Percentiles rank a stretch among this genome's conserved stretches.
These are phyloP conservation scores for Pterocles gutturalis DNA, from an alignment of 2,113 vertebrate genomes.

Conservation along the genomic window DNA sequence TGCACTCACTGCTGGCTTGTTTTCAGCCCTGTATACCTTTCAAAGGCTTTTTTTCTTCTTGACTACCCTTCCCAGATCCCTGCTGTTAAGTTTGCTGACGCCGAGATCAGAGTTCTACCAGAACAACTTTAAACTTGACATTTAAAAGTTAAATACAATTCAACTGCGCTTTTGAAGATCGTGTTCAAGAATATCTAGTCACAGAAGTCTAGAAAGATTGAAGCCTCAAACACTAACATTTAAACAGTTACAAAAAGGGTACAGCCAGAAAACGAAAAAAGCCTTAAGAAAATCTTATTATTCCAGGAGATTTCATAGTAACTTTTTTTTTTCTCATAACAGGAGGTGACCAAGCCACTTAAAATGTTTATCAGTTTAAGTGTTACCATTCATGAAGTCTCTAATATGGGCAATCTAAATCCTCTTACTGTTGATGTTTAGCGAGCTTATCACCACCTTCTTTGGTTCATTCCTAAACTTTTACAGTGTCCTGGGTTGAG, in stretches of 20 bases:
- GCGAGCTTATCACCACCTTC: neutral
- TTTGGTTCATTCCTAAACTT: neutral
- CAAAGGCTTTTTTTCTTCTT: neutral
- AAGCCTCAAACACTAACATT: neutral
- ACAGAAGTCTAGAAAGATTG: neutral
- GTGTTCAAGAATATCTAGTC: neutral
- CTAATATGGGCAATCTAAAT: neutral
- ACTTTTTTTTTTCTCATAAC: neutral
- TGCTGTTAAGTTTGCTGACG: neutral
- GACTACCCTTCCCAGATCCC: neutral
- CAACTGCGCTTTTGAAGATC: neutral
- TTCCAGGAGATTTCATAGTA: neutral
- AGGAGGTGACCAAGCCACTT: neutral
- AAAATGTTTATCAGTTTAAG: neutral
- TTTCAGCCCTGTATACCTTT: neutral
- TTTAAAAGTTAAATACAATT: neutral
- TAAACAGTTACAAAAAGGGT: neutral
- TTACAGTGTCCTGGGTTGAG: neutral
- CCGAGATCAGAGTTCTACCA: neutral
- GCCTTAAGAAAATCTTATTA: neutral
- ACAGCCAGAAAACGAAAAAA: neutral
- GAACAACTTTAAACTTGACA: neutral
- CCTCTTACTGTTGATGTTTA: neutral
- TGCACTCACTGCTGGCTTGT: neutral
- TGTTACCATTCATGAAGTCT: neutral